A percentile compares a stretch with the other conserved stretches of the same genome.
These are phyloP conservation scores for Kradibia gibbosae DNA, from an alignment of 1,140 invertebrate genomes.

Conservation along the genomic window DNA sequence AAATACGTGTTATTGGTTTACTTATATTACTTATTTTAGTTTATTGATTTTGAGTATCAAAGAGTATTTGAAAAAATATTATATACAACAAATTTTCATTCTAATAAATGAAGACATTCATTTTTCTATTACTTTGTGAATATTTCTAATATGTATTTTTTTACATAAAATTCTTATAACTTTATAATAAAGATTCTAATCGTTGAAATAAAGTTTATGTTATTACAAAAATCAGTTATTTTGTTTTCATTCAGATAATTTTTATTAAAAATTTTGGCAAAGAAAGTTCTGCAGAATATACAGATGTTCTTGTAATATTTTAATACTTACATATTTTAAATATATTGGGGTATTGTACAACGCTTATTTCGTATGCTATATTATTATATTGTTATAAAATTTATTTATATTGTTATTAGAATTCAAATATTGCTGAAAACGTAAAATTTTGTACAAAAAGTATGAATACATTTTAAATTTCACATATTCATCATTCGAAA, in stretches of 20 bases:
- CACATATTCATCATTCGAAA: no score
- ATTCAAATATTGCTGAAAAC: no score
- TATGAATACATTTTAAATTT: no score
- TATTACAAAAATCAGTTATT: background rate
- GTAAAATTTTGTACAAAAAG: no score
- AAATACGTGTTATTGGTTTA: background rate
- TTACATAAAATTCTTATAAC: conserved; percentile 10
- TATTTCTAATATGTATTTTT: conserved; percentile 34
- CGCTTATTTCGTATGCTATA: no score
- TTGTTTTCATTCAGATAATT: background rate
- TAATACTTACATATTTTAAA: no score
- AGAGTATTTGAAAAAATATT: conserved; percentile 29
- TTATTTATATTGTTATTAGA: background rate
- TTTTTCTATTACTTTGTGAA: background rate
- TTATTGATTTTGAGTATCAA: conserved; percentile 4
- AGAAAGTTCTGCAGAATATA: no score
- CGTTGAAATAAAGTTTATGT: conserved; percentile 43
- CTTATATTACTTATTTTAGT: conserved; percentile 3
- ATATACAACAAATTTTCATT: background rate
- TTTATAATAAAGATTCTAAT: conserved; percentile 21
- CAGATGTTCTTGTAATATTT: no score
- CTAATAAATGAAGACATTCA: conserved; percentile 4
- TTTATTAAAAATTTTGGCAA: background rate
- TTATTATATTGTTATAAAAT: no score
- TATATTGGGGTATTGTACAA: no score